phyloP scores from a whole-genome alignment of 2,113 vertebrate species.

The Emydura subglobosa region DNA sequence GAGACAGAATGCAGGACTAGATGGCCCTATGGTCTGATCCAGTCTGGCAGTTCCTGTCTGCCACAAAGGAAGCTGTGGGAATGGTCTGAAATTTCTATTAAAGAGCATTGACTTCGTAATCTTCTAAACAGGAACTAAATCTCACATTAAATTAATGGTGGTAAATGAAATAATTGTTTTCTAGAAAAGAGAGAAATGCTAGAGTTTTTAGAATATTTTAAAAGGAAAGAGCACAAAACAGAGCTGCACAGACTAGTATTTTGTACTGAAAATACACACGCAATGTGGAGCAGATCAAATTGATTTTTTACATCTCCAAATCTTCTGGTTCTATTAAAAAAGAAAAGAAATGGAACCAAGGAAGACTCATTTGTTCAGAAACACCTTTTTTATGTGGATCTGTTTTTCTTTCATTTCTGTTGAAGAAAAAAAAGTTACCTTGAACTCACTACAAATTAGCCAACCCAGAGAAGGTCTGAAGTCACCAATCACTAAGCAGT shows the following conservation, averaged over 20 bases:
- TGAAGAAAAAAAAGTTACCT: neutral
- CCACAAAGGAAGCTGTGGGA: neutral
- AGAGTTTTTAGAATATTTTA: no score
- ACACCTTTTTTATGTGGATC: neutral
- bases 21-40: neutral
- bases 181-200: neutral
- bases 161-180: neutral
- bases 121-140: neutral
- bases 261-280: neutral
- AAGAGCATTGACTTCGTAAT: neutral
- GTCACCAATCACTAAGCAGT: constrained; percentile 23
- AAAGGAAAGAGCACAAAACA: neutral
- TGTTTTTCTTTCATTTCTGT: neutral
- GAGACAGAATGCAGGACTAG: neutral
- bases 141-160: neutral
- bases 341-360: neutral
- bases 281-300: neutral
- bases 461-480: neutral
- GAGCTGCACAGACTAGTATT: neutral
- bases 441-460: neutral
- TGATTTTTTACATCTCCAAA: neutral
- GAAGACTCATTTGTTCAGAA: neutral
- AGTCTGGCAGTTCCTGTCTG: neutral
- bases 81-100: neutral
- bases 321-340: neutral